phyloP scores from a whole-genome alignment of 2,113 vertebrate genomes.

The Aptenodytes patagonicus region DNA sequence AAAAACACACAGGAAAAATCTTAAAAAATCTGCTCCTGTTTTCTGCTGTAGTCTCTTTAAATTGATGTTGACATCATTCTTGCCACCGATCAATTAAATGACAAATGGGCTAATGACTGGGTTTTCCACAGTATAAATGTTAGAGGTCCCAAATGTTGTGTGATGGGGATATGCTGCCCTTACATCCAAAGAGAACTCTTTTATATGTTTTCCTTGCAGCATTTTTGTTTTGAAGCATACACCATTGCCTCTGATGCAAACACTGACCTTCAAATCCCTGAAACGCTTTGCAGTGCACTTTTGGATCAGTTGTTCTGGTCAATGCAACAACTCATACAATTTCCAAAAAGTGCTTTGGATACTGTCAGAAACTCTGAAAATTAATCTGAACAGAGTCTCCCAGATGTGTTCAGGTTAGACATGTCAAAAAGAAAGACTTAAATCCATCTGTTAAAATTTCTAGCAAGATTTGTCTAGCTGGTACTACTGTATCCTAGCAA shows the following conservation, averaged over 20 bases:
- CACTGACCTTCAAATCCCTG: constrained; percentile 30
- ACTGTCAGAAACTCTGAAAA: neutral
- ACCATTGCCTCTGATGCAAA: neutral
- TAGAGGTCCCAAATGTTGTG: neutral
- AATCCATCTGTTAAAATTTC: neutral
- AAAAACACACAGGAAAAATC: neutral
- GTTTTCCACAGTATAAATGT: neutral
- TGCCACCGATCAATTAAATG: neutral
- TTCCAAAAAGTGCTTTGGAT: neutral
- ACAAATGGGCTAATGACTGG: neutral
- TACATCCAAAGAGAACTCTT: neutral
- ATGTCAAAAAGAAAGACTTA: neutral
- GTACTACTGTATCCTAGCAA: neutral
- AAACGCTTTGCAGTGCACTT: neutral
- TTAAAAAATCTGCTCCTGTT: neutral
- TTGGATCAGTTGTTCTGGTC: neutral
- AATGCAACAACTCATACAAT: neutral
- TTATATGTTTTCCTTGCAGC: neutral
- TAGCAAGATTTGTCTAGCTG: neutral
- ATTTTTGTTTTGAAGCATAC: constrained; percentile 10
- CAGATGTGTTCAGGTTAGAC: neutral
- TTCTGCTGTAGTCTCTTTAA: neutral
- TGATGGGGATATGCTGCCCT: neutral
- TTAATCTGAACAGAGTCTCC: neutral
- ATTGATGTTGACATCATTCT: neutral